These are phyloP conservation scores for Saccostrea glomerata DNA, from an alignment of 1,140 invertebrate genomes.

Conservation along the genomic window DNA sequence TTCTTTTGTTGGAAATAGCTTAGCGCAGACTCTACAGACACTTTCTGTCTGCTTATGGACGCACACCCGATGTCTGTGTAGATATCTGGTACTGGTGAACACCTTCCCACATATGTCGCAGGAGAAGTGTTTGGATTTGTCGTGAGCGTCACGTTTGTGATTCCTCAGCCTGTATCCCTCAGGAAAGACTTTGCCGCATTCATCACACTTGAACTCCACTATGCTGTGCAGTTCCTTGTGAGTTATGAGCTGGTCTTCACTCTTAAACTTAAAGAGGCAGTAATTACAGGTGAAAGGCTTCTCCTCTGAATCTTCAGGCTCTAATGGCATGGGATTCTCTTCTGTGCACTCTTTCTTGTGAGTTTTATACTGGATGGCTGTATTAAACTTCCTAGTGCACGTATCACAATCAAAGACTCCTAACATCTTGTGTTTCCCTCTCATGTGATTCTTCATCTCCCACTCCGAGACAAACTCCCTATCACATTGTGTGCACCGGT, in stretches of 20 bases:
- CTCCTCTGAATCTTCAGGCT: not conserved
- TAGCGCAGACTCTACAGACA: constrained; percentile 36
- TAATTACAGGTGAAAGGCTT: constrained; percentile 35
- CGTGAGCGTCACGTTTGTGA: constrained; percentile 34
- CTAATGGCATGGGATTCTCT: not conserved
- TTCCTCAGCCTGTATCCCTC: constrained; percentile 39
- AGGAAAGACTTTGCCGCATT: constrained; percentile 42
- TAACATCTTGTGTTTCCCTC: constrained; percentile 43
- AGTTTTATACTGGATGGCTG: constrained; percentile 29
- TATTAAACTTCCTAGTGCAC: constrained; percentile 29
- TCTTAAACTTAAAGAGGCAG: constrained; percentile 41
- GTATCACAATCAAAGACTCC: constrained; percentile 41
- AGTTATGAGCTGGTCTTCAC: constrained; percentile 23
- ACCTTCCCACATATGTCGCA: constrained; percentile 32
- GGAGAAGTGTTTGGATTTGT: constrained; percentile 23
- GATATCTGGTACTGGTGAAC: constrained; percentile 37
- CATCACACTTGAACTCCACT: constrained; percentile 35
- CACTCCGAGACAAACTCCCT: constrained; percentile 37
- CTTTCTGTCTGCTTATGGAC: constrained; percentile 39
- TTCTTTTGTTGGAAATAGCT: constrained; percentile 39
- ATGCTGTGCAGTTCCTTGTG: constrained; percentile 41
- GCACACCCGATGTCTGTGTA: constrained; percentile 30
- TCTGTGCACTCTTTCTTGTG: constrained; percentile 21
- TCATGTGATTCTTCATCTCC: constrained; percentile 44
- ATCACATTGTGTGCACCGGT: constrained; percentile 15